Evolutionary conservation across 2,113 vertebrate genomes (phyloP), one percentile per base, ranked within the genome.

Genomic region (Patagioenas fasciata): DNA sequence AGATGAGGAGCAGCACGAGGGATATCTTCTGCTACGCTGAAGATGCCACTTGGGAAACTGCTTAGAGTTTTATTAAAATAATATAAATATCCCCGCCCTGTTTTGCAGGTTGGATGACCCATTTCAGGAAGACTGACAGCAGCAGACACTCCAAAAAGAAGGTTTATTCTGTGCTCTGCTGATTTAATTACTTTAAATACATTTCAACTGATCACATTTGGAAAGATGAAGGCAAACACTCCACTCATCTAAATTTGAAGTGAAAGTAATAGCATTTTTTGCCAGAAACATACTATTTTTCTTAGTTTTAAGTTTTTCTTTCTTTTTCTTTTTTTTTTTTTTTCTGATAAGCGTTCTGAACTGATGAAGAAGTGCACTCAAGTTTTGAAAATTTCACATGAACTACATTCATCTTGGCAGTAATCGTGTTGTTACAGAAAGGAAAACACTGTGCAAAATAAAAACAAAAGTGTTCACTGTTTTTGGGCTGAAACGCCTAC

Each of bases 21-120:
- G 18, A 36, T 6, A 91, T 34, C 6, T 44, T 65, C 29, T 0
- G 0, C n/a, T 7, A 1, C 0, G 6, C 40, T 31, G 40, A 61
- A 88, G 28, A 36, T 47, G 44, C 5, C 28, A 69, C 21, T 47
- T 48, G 5, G 28, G n/a, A 95, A 91, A 73, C 16, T 48, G 28
- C 58, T 73, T 15, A 66, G 32, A 10, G 13, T 85, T 75, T 82
- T 38, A 80, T 61, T n/a, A 61, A 50, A 21, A 47, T 24, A 91
- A 13, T 16, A 53, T 18, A 70, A 90, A 88, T 44, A 84, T 12
- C 25, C 32, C 29, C 60, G 32, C 5, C 29, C 18, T 16, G 54
- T 92, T 83, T 12, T 70, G 79, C 75, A 86, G 36, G 26, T 62
- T 77, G 47, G 13, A 85, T 90, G 64, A 65, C 18, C 28, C 60